Percentiles rank a stretch among this genome's conserved stretches.
phyloP scores from a whole-genome alignment of 2,888 invertebrate species.

The Nomada ferruginata region DNA sequence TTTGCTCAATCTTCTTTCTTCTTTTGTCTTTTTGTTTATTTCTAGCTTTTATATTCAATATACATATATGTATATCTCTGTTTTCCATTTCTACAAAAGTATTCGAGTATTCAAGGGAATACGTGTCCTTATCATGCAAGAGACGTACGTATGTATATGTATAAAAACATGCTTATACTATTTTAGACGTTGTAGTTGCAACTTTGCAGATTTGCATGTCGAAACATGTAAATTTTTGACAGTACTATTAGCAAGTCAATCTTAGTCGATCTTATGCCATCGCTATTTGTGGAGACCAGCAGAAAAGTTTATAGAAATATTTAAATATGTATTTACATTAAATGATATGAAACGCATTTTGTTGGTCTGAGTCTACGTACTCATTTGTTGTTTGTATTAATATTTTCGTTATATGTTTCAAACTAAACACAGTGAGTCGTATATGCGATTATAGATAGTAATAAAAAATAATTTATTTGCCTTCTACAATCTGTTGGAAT shows the following conservation, averaged over 20 bases:
- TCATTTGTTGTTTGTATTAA: too few relatives aligned
- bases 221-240: conserved; percentile 28
- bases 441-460: too few relatives aligned
- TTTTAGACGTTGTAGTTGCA: conserved; percentile 31
- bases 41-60: not conserved
- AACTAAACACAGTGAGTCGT: too few relatives aligned
- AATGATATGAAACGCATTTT: not conserved
- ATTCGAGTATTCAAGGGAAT: conserved; percentile 5
- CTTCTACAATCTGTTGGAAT: too few relatives aligned
- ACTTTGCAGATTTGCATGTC: conserved; percentile 42
- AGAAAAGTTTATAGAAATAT: not conserved
- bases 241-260: not conserved
- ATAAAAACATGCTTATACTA: conserved; percentile 36
- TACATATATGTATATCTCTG: not conserved
- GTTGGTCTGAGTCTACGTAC: not conserved
- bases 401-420: too few relatives aligned
- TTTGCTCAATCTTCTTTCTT: not conserved
- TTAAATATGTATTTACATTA: too few relatives aligned
- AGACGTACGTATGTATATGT: conserved; percentile 36
- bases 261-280: not conserved
- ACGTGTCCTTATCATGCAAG: conserved; percentile 35
- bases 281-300: not conserved
- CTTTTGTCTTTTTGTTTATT: not conserved
- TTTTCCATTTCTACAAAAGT: conserved; percentile 14
- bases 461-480: too few relatives aligned